These are phyloP conservation scores for Prinia subflava DNA, from an alignment of 2,113 vertebrate genomes.

Conservation along the genomic window DNA sequence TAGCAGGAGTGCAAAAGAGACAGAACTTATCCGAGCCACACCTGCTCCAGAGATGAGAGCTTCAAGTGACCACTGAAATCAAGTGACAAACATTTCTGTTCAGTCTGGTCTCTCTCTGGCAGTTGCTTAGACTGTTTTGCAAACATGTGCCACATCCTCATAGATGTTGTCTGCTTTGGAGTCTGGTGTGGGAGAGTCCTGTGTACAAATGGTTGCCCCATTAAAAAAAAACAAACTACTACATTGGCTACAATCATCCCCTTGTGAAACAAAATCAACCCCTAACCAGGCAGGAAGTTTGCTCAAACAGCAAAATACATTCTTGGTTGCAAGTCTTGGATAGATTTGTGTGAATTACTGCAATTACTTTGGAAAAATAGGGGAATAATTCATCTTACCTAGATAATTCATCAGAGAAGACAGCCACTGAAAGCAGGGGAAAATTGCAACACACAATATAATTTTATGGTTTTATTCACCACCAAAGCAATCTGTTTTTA, in stretches of 20 bases:
- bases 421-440: neutral
- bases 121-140: neutral
- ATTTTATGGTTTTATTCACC: neutral
- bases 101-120: neutral
- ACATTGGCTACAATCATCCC: rapidly evolving
- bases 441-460: neutral
- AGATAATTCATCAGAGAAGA: neutral
- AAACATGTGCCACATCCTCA: neutral
- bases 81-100: neutral
- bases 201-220: neutral
- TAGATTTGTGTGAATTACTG: neutral
- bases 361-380: neutral
- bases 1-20: neutral
- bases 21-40: neutral
- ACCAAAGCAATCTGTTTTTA: neutral
- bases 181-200: neutral
- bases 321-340: neutral
- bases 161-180: neutral
- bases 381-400: neutral
- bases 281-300: neutral
- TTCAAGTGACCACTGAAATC: neutral
- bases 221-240: neutral
- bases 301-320: neutral
- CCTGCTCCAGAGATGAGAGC: neutral
- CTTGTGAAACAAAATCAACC: neutral